Conservation (phyloP, 2,888 invertebrate genomes). For the Chloroclystis v-ata region DNA sequence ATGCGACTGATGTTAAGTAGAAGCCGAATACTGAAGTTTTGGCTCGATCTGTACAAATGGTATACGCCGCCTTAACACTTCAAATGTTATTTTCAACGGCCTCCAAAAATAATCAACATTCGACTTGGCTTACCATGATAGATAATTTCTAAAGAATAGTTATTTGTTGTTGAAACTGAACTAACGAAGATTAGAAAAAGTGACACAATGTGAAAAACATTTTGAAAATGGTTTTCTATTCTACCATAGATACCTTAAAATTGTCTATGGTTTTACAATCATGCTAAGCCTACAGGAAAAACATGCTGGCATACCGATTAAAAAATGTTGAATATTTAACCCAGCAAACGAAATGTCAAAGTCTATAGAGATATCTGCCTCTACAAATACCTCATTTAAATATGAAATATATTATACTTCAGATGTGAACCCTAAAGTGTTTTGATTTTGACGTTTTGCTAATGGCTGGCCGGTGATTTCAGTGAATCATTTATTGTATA, state of each 20-base stretch:
- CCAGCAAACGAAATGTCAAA: slow-evolving; percentile 29
- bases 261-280: no score
- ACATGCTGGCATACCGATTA: slow-evolving; percentile 19
- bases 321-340: slow-evolving; percentile 41
- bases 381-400: slow-evolving; percentile 55
- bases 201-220: no score
- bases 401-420: slow-evolving; percentile 37
- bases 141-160: no score
- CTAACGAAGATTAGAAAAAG: no score
- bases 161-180: no score
- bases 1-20: slow-evolving; percentile 74
- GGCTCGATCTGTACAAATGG: slow-evolving; percentile 74
- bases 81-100: slow-evolving; percentile 67
- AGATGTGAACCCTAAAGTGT: slow-evolving; percentile 29
- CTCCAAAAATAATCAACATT: slow-evolving; percentile 44
- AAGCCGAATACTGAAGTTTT: slow-evolving; percentile 51
- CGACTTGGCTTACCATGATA: background rate
- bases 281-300: background rate
- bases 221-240: no score
- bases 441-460: slow-evolving; percentile 34
- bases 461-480: slow-evolving; percentile 61
- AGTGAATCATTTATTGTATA: slow-evolving; percentile 77
- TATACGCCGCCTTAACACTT: slow-evolving; percentile 75
- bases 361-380: slow-evolving; percentile 38
- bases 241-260: no score